Evolutionary conservation across 2,888 invertebrate genomes (phyloP).

Genomic region (Blastobasis adustella): DNA sequence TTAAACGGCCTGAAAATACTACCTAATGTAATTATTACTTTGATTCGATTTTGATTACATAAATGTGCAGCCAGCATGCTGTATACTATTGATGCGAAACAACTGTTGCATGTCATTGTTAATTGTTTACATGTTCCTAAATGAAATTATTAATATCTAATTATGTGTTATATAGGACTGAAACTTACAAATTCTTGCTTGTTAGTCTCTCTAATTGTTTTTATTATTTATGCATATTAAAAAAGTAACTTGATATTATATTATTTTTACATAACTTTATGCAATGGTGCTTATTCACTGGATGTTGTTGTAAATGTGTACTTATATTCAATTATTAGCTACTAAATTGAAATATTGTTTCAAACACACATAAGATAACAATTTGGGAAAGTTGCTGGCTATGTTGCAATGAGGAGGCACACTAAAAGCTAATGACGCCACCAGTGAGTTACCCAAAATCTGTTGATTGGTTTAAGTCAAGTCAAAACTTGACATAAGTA

Average conservation of each 20-base stretch:
- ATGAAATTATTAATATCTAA: no score
- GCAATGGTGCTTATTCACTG: conserved; percentile 25
- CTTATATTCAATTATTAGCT: background rate
- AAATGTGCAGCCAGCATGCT: background rate
- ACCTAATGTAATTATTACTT: no score
- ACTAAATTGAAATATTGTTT: background rate
- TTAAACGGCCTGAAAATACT: no score
- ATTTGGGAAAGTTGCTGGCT: no score
- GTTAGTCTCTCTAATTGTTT: conserved; percentile 6
- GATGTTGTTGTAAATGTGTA: background rate
- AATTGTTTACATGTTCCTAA: no score
- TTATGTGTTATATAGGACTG: background rate
- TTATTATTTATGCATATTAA: background rate
- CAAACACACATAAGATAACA: background rate
- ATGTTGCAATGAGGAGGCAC: no score
- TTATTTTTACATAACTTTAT: conserved; percentile 5
- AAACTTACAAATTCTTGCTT: conserved; percentile 3
- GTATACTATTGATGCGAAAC: background rate
- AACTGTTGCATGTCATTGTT: background rate
- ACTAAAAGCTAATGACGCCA: no score
- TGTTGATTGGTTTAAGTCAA: no score
- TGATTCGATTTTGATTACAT: background rate
- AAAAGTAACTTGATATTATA: background rate
- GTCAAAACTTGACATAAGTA: no score
- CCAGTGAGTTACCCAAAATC: no score